Conservation (phyloP, 2,888 invertebrate species). For the Eupithecia inturbata region DNA sequence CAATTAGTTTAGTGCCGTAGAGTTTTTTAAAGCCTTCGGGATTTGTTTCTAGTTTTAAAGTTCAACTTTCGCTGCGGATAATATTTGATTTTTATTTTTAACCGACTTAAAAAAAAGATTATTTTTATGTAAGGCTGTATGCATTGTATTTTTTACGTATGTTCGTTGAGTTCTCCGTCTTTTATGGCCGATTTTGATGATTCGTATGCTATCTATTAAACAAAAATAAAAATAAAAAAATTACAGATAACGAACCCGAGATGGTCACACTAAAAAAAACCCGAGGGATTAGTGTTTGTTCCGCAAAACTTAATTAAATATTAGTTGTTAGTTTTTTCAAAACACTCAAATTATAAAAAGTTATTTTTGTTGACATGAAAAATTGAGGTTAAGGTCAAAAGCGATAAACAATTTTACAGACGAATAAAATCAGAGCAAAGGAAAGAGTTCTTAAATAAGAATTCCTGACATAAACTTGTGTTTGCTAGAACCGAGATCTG, state of each 20-base stretch:
- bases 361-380: not conserved
- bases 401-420: not conserved
- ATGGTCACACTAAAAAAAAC: too few species aligned
- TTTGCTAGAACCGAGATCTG: not conserved
- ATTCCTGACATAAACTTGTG: slow-evolving; percentile 2
- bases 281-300: too few species aligned
- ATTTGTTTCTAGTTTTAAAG: not conserved
- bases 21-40: not conserved
- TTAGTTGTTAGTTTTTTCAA: too few species aligned
- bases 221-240: too few species aligned
- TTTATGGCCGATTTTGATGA: too few species aligned
- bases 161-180: too few species aligned
- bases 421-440: not conserved
- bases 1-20: not conserved
- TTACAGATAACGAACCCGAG: too few species aligned
- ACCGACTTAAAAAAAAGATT: too few species aligned
- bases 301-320: too few species aligned
- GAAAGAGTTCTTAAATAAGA: not conserved
- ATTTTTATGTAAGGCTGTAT: too few species aligned
- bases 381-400: not conserved
- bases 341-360: not conserved
- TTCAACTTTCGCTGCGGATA: not conserved
- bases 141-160: too few species aligned
- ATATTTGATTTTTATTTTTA: not conserved
- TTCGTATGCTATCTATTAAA: too few species aligned